Evolutionary conservation across 2,113 vertebrate species (phyloP).

Genomic region (Crotalus viridis): DNA sequence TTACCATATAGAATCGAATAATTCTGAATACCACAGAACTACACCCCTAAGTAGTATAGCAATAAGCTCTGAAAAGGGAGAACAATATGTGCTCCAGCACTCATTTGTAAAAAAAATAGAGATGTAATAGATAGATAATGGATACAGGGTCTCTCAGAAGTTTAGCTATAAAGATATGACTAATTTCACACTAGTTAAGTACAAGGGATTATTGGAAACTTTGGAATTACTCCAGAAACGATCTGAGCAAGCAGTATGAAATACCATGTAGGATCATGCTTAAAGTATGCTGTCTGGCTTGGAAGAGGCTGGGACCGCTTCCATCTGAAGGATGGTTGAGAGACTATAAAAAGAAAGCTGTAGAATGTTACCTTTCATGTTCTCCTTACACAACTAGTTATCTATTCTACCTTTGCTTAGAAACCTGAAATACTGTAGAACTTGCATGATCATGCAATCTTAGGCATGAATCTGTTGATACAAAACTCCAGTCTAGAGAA

Average conservation of each 20-base stretch:
- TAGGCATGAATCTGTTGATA: not conserved
- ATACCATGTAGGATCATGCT: not conserved
- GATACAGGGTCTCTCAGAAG: not conserved
- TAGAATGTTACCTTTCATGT: not conserved
- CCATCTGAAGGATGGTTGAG: not conserved
- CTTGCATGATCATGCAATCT: not conserved
- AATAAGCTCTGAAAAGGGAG: not conserved
- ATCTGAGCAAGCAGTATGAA: not conserved
- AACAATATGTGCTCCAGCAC: not conserved
- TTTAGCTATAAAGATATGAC: not conserved
- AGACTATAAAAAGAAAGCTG: not conserved
- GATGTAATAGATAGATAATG: not conserved
- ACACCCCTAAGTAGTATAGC: not conserved
- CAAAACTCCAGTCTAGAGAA: not conserved
- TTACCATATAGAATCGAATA: not conserved
- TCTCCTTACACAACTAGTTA: not conserved
- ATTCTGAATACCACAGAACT: not conserved
- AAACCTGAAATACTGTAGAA: not conserved
- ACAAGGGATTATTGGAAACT: not conserved
- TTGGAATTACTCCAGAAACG: not conserved
- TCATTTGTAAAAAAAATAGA: not conserved
- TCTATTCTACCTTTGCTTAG: not conserved
- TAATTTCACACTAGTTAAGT: not conserved
- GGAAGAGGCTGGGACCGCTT: not conserved
- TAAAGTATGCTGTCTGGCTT: not conserved